These are phyloP conservation scores for Balaeniceps rex DNA, from an alignment of 2,113 vertebrate genomes.

Conservation along the genomic window DNA sequence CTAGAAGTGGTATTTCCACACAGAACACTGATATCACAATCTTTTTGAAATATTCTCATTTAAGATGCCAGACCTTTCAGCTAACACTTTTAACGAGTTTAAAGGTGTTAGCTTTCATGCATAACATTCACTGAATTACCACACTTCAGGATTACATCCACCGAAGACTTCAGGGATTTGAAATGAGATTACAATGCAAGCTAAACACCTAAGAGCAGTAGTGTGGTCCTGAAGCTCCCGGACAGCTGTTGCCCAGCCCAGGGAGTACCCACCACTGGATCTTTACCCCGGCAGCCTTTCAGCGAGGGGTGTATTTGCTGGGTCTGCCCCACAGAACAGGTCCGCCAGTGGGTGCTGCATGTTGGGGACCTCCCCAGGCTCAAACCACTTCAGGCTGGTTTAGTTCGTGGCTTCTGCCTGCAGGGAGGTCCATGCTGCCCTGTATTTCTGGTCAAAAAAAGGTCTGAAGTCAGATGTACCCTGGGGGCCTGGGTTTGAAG, in stretches of 20 bases:
- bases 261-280: accelerated
- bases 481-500: neutral
- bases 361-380: no score
- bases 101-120: neutral
- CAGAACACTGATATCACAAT: neutral
- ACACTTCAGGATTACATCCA: no score
- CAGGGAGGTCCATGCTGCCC: accelerated
- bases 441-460: neutral
- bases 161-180: neutral
- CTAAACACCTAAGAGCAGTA: neutral
- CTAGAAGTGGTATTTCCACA: neutral
- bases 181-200: neutral
- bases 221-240: neutral
- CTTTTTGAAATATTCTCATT: neutral
- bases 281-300: neutral
- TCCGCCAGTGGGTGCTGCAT: accelerated
- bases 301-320: accelerated
- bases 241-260: accelerated
- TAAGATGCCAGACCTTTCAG: neutral
- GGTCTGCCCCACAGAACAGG: neutral
- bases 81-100: neutral
- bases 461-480: neutral
- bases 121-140: neutral
- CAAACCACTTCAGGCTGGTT: neutral
- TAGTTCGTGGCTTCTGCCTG: neutral